Percentiles rank a stretch among this genome's conserved stretches.
Evolutionary conservation across 92 coral and sea anemone genomes (phyloP).

Genomic region (Epizoanthus fatuus): DNA sequence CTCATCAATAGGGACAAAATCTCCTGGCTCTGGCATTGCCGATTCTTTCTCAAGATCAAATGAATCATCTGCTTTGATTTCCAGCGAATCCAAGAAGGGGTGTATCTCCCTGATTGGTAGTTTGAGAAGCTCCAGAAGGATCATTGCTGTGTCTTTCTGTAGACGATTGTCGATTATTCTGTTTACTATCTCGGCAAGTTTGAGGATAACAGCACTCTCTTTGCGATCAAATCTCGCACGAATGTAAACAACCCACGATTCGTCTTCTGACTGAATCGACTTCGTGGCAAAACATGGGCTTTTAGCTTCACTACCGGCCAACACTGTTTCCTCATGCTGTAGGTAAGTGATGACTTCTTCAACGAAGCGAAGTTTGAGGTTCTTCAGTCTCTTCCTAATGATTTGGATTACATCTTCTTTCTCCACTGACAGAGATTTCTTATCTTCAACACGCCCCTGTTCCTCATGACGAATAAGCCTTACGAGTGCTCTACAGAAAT

Average conservation of each 20-base stretch:
- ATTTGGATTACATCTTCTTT: too few species aligned
- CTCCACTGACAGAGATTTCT: background rate
- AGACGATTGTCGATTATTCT: background rate
- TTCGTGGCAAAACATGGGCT: conserved; percentile 16
- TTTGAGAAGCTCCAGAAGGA: conserved; percentile 29
- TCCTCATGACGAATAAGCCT: conserved; percentile 60
- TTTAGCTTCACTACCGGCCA: conserved; percentile 62
- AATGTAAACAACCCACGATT: too few species aligned
- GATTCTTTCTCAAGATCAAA: background rate
- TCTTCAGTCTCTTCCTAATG: conserved; percentile 14
- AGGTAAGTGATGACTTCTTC: conserved; percentile 30
- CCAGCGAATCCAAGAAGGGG: conserved; percentile 47
- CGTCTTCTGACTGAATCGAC: too few species aligned
- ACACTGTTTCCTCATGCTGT: conserved; percentile 25
- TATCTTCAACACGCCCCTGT: conserved; percentile 10
- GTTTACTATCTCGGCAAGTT: conserved; percentile 4
- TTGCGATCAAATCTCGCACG: background rate
- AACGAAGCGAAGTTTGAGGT: conserved; percentile 25
- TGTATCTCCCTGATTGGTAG: conserved; percentile 32
- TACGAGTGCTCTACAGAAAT: conserved; percentile 56
- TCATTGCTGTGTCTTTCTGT: background rate
- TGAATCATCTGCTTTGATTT: conserved; percentile 47
- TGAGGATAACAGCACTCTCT: background rate
- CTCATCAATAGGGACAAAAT: conserved; percentile 58
- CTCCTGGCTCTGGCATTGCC: conserved; percentile 53